These are phyloP conservation scores for Platypus cylindrus DNA, from an alignment of 2,888 invertebrate species.

Conservation along the genomic window DNA sequence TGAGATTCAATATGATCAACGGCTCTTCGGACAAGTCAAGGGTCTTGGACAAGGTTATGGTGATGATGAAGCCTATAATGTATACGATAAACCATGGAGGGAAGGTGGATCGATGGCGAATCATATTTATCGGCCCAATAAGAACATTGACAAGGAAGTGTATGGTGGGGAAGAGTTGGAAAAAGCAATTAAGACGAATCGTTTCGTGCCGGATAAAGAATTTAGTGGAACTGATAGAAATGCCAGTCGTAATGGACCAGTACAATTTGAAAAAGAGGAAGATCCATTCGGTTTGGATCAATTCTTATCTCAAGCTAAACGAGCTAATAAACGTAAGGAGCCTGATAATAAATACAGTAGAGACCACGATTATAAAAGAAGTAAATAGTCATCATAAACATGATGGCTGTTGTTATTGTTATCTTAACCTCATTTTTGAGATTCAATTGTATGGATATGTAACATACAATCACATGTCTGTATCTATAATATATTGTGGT, in stretches of 20 bases:
- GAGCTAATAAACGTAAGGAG: conserved; percentile 55
- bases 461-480: no score
- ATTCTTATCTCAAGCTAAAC: conserved; percentile 94
- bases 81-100: conserved; percentile 98
- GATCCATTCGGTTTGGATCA: conserved; percentile 98
- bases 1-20: conserved; percentile 86
- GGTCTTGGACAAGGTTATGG: conserved; percentile 84
- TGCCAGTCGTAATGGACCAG: conserved; percentile 74
- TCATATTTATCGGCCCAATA: conserved; percentile 80
- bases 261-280: conserved; percentile 83
- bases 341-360: conserved; percentile 35
- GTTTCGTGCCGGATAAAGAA: conserved; percentile 95
- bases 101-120: conserved; percentile 70
- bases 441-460: no score
- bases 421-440: no score
- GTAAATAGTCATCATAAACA: no score
- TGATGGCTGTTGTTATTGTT: no score
- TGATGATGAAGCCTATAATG: conserved; percentile 95
- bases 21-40: conserved; percentile 86
- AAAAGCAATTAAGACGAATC: conserved; percentile 72
- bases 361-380: conserved; percentile 36
- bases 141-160: conserved; percentile 78
- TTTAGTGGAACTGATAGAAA: conserved; percentile 82
- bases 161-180: conserved; percentile 88
- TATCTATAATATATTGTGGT: no score